Evolutionary conservation across 1,140 invertebrate genomes (phyloP), one percentile per base, ranked within the genome.

Genomic region (Temnothorax curvispinosus): DNA sequence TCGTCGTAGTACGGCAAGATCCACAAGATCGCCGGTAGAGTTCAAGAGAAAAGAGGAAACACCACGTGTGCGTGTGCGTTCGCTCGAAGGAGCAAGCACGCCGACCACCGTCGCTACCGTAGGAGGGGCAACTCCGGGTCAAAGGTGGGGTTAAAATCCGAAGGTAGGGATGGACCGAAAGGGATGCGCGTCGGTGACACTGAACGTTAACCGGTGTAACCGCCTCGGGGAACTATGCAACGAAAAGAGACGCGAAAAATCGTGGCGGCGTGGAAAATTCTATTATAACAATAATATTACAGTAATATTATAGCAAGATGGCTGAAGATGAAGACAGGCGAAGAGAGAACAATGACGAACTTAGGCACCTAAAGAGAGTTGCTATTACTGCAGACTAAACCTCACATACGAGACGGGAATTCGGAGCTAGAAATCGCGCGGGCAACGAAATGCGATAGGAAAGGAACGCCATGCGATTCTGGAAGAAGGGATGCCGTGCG

Each of bases 191-290:
- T 64, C 27, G 58, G 67, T 56, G 88, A 78, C 56, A 67, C 47
- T n/a, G 84, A 81, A 35, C 62, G 72, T 54, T 74, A 86, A 69
- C 75, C 60, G 60, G 69, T 47, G 54, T 6, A 72, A 82, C 54
- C 56, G 75, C 41, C 56, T 52, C 38, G 81, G 15, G 54, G 21
- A n/a, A 32, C 27, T 62, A 62, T 54, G 35, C 52, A 21, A 56
- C 76, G 85, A 27, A 84, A 74, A 67, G 65, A 60, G 67, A 72
- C 47, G 71, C 50, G 56, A 89, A 86, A 84, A 74, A 85, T 87
- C 77, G 74, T 6, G 56, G 3, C 38, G 9, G 9, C n/a, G 35
- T 47, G 32, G 32, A 71, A 58, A 62, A 50, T 32, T 69, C n/a
- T 69, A 69, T 50, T 27, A 4, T 27, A 69, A 13, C 21, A 2